Conservation (phyloP, 1,140 invertebrate species). For the Bacillus rossius region DNA sequence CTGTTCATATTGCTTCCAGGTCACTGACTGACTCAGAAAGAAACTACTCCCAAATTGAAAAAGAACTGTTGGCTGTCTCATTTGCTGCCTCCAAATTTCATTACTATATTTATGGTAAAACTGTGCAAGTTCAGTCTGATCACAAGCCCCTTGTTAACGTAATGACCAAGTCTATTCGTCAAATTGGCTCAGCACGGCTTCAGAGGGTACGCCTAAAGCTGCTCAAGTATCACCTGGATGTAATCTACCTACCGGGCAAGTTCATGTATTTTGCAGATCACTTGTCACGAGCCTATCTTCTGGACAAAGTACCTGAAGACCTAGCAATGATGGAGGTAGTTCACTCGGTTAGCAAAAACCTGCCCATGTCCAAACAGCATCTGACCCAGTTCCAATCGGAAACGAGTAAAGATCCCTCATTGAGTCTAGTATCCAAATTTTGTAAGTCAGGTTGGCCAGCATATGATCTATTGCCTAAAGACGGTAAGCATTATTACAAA, state of each 20-base stretch:
- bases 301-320: too few relatives aligned
- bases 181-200: slow-evolving; percentile 33
- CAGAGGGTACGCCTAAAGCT: slow-evolving; percentile 37
- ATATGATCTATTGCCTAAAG: too few relatives aligned
- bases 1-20: slow-evolving; percentile 19
- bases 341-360: too few relatives aligned
- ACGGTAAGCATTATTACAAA: too few relatives aligned
- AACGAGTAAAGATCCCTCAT: too few relatives aligned
- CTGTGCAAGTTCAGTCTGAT: slow-evolving; percentile 22
- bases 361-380: too few relatives aligned
- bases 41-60: slow-evolving; percentile 30
- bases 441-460: too few relatives aligned
- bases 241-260: neutral
- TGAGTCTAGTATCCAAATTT: too few relatives aligned
- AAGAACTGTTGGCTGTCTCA: slow-evolving; percentile 26
- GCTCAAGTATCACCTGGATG: slow-evolving; percentile 2
- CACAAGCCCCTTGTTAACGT: slow-evolving; percentile 31
- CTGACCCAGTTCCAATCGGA: too few relatives aligned
- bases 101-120: slow-evolving; percentile 24
- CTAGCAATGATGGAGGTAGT: too few relatives aligned
- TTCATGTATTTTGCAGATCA: neutral
- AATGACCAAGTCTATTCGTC: slow-evolving; percentile 35
- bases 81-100: slow-evolving; percentile 24
- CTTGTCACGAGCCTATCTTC: neutral
- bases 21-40: slow-evolving; percentile 28